Evolutionary conservation across 2,113 vertebrate genomes (phyloP).

Genomic region (Ceratotherium simum): DNA sequence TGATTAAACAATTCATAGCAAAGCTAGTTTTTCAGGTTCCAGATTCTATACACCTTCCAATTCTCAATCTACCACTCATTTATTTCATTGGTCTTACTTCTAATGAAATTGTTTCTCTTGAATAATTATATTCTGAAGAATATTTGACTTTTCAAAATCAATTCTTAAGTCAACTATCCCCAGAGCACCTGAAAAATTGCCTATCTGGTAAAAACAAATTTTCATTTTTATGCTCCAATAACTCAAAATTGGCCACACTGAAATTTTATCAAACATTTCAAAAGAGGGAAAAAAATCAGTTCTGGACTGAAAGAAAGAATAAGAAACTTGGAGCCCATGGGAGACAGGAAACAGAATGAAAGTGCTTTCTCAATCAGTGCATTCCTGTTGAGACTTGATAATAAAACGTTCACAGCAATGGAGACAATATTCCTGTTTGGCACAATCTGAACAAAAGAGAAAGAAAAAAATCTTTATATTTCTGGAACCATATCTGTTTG

Average conservation of each 20-base stretch:
- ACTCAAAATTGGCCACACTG: slow-evolving; percentile 42
- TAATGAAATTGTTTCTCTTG: slow-evolving; percentile 15
- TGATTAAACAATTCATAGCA: neutral
- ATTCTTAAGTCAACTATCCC: slow-evolving; percentile 52
- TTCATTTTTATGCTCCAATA: slow-evolving; percentile 64
- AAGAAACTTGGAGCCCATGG: neutral
- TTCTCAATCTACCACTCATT: neutral
- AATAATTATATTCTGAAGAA: slow-evolving; percentile 36
- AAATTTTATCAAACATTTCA: slow-evolving; percentile 61
- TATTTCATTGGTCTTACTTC: slow-evolving; percentile 5
- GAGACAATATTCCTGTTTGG: slow-evolving; percentile 5
- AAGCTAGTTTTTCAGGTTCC: neutral
- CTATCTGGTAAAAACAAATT: slow-evolving; percentile 13
- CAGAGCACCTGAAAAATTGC: slow-evolving; percentile 39
- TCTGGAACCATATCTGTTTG: neutral
- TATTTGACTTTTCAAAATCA: slow-evolving; percentile 50
- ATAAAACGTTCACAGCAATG: slow-evolving; percentile 45
- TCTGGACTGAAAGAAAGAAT: slow-evolving; percentile 28
- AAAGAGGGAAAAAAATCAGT: slow-evolving; percentile 11
- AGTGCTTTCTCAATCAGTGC: slow-evolving; percentile 42
- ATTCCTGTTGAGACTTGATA: slow-evolving; percentile 50
- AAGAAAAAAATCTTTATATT: neutral
- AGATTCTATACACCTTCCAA: neutral
- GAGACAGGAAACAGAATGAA: slow-evolving; percentile 53
- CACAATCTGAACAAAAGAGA: slow-evolving; percentile 36